Conservation (phyloP, 1,140 invertebrate species). For the Drosophila pseudoananassae region DNA sequence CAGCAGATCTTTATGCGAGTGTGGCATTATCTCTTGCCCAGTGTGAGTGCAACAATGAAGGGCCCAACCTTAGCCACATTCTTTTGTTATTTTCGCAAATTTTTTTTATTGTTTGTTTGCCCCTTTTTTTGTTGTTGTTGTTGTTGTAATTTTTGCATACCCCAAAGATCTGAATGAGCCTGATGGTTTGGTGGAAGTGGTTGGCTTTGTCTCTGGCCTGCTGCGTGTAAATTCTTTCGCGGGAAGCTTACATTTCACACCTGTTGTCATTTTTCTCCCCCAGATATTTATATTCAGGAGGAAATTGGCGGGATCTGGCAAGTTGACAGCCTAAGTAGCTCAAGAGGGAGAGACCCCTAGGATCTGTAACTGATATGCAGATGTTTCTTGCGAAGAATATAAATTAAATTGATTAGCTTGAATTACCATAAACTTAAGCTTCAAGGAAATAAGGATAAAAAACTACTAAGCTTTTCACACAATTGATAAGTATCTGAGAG, state of each 20-base stretch:
- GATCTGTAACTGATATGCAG: slow-evolving; percentile 30
- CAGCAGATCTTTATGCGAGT: slow-evolving; percentile 12
- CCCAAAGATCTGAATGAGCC: slow-evolving; percentile 45
- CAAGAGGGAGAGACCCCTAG: slow-evolving; percentile 8
- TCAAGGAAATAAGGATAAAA: neutral
- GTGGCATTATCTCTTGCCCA: slow-evolving; percentile 4
- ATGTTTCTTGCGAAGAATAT: slow-evolving; percentile 26
- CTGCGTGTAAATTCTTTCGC: slow-evolving; percentile 41
- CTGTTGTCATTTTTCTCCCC: slow-evolving; percentile 60
- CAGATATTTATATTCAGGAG: slow-evolving; percentile 25
- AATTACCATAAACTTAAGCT: neutral
- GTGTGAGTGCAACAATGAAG: slow-evolving; percentile 48
- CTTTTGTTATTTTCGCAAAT: slow-evolving; percentile 75
- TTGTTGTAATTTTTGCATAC: slow-evolving; percentile 55
- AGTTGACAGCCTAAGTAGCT: slow-evolving; percentile 65
- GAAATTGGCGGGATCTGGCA: slow-evolving; percentile 17
- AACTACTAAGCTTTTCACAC: neutral
- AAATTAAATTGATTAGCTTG: slow-evolving; percentile 14
- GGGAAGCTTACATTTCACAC: slow-evolving; percentile 59
- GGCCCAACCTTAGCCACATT: slow-evolving; percentile 65
- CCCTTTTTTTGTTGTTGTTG: slow-evolving; percentile 12
- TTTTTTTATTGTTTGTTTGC: slow-evolving; percentile 25
- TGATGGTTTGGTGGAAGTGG: slow-evolving; percentile 43
- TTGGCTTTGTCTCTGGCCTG: slow-evolving; percentile 26
- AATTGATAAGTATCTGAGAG: neutral